Evolutionary conservation across 2,797 vertebrate genomes (phyloP).

Genomic region (Hippopotamyrus pictus): DNA sequence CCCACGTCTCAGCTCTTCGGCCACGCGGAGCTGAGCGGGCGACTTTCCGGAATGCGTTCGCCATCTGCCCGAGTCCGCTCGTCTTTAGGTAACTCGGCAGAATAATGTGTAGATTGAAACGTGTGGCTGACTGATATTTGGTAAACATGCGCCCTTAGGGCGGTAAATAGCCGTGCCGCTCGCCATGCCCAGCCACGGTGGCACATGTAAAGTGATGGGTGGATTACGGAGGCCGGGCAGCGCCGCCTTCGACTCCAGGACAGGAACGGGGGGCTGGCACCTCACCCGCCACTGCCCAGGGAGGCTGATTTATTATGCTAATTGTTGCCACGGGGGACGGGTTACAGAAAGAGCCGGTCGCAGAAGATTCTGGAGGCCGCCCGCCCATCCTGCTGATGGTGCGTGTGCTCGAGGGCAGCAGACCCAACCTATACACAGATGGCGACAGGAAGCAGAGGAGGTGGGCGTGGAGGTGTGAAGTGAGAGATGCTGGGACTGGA

Average conservation of each 20-base stretch:
- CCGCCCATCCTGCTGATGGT: background rate
- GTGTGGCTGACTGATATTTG: background rate
- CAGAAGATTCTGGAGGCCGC: background rate
- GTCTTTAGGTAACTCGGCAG: background rate
- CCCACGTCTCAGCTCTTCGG: background rate
- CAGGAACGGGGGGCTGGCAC: background rate
- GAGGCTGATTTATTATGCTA: background rate
- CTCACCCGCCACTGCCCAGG: background rate
- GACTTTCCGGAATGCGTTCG: background rate
- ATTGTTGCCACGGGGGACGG: background rate
- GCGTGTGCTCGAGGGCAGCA: background rate
- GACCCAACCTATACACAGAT: background rate
- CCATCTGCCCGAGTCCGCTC: background rate
- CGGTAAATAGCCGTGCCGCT: background rate
- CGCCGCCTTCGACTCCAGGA: background rate
- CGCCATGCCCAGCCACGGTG: background rate
- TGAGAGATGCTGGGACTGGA: background rate
- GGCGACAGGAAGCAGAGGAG: background rate
- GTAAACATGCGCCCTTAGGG: background rate
- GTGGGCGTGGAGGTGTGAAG: background rate
- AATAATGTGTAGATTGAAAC: background rate
- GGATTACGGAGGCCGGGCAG: background rate
- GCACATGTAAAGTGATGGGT: background rate
- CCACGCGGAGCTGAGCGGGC: background rate
- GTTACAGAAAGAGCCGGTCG: background rate